Evolutionary conservation across 2,113 vertebrate species (phyloP).

Genomic region (Piprites chloris): DNA sequence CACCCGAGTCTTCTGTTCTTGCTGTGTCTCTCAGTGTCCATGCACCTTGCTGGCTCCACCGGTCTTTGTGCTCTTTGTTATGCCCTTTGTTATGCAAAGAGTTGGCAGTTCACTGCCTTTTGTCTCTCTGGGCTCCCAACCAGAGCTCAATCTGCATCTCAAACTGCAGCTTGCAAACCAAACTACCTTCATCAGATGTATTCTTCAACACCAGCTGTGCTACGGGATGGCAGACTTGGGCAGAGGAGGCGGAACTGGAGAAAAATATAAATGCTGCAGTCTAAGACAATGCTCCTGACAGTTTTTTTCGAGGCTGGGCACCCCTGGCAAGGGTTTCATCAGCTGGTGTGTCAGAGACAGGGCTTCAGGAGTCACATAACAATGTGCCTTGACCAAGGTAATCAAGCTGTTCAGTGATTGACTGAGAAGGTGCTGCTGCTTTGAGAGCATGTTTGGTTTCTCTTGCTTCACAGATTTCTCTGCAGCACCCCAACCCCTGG

Average conservation of each 20-base stretch:
- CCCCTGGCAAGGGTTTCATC: not conserved
- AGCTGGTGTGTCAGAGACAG: not conserved
- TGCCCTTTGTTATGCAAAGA: not conserved
- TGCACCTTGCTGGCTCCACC: not conserved
- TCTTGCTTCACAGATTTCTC: not conserved
- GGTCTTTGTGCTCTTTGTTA: not conserved
- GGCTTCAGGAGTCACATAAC: not conserved
- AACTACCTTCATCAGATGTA: not conserved
- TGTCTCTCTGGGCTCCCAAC: not conserved
- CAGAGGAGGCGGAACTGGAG: not conserved
- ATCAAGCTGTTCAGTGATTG: not conserved
- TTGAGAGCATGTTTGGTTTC: not conserved
- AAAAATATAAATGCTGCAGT: not conserved
- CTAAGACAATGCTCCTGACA: not conserved
- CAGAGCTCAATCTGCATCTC: not conserved
- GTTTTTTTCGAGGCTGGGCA: not conserved
- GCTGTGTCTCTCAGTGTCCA: not conserved
- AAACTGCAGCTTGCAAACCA: not conserved
- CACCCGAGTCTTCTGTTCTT: not conserved
- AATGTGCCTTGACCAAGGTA: not conserved
- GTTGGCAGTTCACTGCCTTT: accelerated
- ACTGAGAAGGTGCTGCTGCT: not conserved
- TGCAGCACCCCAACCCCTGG: accelerated
- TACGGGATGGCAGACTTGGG: not conserved
- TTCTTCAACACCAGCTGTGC: not conserved